Percentiles rank a stretch among this genome's conserved stretches.
phyloP scores from a whole-genome alignment of 92 coral and sea anemone genomes.

The Heteractis magnifica region DNA sequence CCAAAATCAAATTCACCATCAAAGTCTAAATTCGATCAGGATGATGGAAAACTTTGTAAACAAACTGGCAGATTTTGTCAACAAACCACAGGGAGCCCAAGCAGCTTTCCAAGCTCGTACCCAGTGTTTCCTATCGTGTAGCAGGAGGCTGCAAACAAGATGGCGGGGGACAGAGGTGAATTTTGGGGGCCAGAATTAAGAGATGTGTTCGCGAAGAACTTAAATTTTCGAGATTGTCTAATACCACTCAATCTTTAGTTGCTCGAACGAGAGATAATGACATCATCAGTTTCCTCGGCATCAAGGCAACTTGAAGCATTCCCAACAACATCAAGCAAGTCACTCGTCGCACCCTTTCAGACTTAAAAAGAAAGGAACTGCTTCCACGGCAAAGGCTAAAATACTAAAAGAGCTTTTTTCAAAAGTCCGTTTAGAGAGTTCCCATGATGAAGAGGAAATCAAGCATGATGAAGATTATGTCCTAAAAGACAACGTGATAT shows the following conservation, averaged over 20 bases:
- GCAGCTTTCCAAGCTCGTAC: no score
- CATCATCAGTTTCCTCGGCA: neutral
- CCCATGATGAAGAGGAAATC: neutral
- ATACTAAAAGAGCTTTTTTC: neutral
- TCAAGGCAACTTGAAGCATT: neutral
- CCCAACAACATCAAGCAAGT: neutral
- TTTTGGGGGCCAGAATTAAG: neutral
- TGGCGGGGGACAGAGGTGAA: no score
- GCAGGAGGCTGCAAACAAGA: no score
- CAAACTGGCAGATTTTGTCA: no score
- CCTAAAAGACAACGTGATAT: neutral
- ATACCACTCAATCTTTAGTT: neutral
- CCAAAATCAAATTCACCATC: no score
- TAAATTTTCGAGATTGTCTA: neutral
- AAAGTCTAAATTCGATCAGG: no score
- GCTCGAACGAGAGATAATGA: neutral
- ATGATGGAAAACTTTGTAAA: no score
- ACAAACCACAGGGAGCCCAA: no score
- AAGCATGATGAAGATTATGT: neutral
- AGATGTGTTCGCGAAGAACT: neutral
- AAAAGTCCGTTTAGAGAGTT: neutral
- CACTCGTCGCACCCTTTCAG: neutral
- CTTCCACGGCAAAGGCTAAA: neutral
- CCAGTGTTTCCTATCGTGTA: no score
- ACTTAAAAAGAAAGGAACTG: neutral